phyloP scores from a whole-genome alignment of 2,797 vertebrate species.

The Caiman crocodilus region DNA sequence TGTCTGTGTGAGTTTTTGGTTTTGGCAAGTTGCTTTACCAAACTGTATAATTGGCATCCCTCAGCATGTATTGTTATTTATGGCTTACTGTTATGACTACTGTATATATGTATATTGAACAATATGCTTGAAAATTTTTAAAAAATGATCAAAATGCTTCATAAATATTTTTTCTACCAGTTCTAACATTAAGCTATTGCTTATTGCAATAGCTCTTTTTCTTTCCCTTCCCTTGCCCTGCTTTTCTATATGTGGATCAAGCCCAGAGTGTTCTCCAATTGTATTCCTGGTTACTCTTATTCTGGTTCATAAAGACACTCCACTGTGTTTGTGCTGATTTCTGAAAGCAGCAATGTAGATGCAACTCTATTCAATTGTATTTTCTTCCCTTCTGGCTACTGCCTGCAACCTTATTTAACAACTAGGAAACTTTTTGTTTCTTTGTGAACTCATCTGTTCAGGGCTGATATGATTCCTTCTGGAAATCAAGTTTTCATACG shows the following conservation, averaged over 20 bases:
- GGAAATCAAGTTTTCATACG: background rate
- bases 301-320: conserved; percentile 15
- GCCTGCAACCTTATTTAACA: background rate
- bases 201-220: background rate
- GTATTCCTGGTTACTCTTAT: background rate
- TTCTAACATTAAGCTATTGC: background rate
- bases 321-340: conserved; percentile 11
- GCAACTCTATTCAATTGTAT: background rate
- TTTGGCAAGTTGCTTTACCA: too few relatives aligned
- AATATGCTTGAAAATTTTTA: background rate
- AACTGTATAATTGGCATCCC: too few relatives aligned
- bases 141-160: background rate
- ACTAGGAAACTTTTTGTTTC: background rate
- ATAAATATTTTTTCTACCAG: background rate
- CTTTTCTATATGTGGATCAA: background rate
- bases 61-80: too few relatives aligned
- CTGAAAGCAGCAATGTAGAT: conserved; percentile 25
- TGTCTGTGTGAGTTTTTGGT: too few relatives aligned
- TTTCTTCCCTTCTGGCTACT: background rate
- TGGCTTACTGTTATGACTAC: too few relatives aligned
- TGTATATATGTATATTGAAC: background rate
- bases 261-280: background rate
- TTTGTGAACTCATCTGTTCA: accelerated
- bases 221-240: background rate
- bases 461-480: background rate